Conservation (phyloP, 2,113 vertebrate species). For the Tragelaphus strepsiceros region DNA sequence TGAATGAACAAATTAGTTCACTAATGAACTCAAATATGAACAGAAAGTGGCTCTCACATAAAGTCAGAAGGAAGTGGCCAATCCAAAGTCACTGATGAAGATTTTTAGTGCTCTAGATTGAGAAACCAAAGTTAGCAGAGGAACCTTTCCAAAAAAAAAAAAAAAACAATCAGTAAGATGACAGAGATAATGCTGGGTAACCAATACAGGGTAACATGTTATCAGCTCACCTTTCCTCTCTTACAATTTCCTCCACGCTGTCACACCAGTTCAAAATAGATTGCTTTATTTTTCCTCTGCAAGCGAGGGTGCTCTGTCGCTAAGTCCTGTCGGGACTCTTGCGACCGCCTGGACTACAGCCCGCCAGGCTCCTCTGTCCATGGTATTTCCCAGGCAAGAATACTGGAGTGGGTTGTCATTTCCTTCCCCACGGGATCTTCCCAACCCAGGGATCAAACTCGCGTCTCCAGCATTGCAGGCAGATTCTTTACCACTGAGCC, state of each 20-base stretch:
- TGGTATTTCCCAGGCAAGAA: background rate
- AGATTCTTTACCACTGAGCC: background rate
- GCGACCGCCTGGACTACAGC: fast-evolving
- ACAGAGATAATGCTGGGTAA: background rate
- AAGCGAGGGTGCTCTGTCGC: background rate
- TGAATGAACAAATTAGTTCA: background rate
- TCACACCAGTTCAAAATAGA: background rate
- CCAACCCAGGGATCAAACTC: background rate
- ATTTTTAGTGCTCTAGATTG: background rate
- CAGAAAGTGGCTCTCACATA: background rate
- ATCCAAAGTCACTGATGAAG: background rate
- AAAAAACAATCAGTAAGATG: background rate
- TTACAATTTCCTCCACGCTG: background rate
- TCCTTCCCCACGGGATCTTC: background rate
- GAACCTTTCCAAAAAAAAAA: background rate
- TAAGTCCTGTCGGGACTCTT: background rate
- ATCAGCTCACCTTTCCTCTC: background rate
- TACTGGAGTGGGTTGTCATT: background rate
- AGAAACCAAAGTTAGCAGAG: background rate
- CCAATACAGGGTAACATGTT: background rate
- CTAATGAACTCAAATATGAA: background rate
- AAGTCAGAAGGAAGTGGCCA: background rate
- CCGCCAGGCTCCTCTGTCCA: background rate
- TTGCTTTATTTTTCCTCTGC: background rate
- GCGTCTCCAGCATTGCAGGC: fast-evolving